phyloP scores from a whole-genome alignment of 2,113 vertebrate genomes.

The Colinus virginianus region DNA sequence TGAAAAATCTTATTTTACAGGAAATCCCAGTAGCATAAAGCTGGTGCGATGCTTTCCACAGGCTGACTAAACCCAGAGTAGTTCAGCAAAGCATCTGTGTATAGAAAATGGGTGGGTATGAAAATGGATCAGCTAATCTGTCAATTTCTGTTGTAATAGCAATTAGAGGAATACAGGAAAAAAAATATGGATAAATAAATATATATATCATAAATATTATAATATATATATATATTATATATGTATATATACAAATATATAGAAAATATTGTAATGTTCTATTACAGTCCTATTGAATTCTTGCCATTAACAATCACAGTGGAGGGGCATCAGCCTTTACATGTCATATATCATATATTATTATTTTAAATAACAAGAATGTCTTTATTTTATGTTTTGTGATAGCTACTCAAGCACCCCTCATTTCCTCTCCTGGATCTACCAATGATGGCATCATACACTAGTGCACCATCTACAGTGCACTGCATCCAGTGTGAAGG shows the following conservation, averaged over 20 bases:
- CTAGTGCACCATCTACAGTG: neutral
- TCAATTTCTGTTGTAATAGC: neutral
- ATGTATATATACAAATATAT: neutral
- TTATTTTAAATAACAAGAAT: neutral
- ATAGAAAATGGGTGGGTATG: neutral
- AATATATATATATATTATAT: too few species aligned
- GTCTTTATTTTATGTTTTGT: neutral
- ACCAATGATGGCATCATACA: neutral
- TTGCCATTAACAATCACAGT: neutral
- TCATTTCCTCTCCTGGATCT: neutral
- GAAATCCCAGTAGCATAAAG: neutral
- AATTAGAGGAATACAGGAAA: neutral
- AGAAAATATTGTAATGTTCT: neutral
- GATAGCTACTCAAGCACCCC: neutral
- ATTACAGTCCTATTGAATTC: neutral
- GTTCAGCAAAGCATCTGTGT: neutral
- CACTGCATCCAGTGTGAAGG: neutral
- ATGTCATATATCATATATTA: neutral
- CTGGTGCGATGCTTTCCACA: neutral
- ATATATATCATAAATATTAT: too few species aligned
- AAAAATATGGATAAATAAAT: too few species aligned
- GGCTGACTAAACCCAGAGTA: neutral
- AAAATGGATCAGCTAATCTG: neutral
- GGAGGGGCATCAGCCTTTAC: neutral
- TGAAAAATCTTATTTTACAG: neutral